phyloP scores from a whole-genome alignment of 2,113 vertebrate species.

The Xyliphius kryptos region DNA sequence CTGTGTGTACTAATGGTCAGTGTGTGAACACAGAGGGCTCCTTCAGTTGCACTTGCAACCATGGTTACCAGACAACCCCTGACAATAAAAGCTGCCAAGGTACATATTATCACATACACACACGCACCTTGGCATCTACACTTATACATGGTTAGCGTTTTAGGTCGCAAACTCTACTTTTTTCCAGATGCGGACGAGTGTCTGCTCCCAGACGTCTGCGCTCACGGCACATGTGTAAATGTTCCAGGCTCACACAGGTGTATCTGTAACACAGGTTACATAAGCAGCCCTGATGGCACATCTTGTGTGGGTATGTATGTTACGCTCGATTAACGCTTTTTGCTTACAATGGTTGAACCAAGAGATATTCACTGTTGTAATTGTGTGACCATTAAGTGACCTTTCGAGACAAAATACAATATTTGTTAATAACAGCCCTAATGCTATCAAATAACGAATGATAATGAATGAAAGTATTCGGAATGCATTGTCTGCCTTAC shows the following conservation, averaged over 20 bases:
- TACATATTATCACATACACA: constrained; percentile 35
- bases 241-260: constrained; percentile 76
- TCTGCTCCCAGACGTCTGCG: constrained; percentile 62
- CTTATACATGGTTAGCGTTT: constrained; percentile 28
- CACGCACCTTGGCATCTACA: background rate
- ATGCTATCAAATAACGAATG: too few species aligned
- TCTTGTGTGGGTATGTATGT: constrained; percentile 77
- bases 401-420: too few species aligned
- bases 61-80: constrained; percentile 55
- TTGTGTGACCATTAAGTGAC: too few species aligned
- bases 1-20: constrained; percentile 54
- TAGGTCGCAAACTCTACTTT: too few species aligned
- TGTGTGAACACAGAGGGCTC: constrained; percentile 67
- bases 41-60: constrained; percentile 64
- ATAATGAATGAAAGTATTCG: constrained; percentile 1
- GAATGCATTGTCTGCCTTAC: constrained; percentile 36
- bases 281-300: constrained; percentile 63
- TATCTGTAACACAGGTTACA: constrained; percentile 73
- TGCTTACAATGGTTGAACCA: too few species aligned
- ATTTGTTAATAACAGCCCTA: too few species aligned
- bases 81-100: constrained; percentile 60
- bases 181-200: constrained; percentile 80
- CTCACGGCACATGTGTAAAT: constrained; percentile 75
- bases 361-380: too few species aligned
- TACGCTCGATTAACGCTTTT: too few species aligned